Evolutionary conservation across 1,140 invertebrate species (phyloP).

Genomic region (Cardiocondyla obscurior): DNA sequence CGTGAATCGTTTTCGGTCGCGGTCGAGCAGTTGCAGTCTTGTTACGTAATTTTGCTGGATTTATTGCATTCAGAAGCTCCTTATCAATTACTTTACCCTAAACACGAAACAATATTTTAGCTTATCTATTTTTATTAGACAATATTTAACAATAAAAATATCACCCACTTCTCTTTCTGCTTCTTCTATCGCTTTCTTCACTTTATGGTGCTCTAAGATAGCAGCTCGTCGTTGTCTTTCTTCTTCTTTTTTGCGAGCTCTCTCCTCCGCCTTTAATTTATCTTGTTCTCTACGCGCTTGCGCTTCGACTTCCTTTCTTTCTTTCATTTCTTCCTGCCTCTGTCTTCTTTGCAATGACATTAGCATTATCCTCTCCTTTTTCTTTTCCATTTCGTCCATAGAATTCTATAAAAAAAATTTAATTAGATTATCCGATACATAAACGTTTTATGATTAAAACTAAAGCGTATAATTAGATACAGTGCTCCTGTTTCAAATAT

Average conservation of each 20-base stretch:
- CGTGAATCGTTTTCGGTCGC: constrained; percentile 94
- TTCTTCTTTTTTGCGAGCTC: constrained; percentile 94
- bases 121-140: constrained; percentile 4
- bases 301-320: constrained; percentile 93
- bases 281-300: constrained; percentile 91
- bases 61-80: constrained; percentile 88
- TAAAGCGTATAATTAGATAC: too few relatives aligned
- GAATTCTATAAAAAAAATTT: constrained; percentile 85
- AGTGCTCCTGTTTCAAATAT: too few relatives aligned
- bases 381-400: constrained; percentile 94
- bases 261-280: constrained; percentile 93
- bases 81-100: constrained; percentile 91
- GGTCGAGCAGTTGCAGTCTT: constrained; percentile 86
- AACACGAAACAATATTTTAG: constrained; percentile 19
- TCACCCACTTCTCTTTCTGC: constrained; percentile 91
- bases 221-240: constrained; percentile 92
- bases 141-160: not conserved
- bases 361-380: constrained; percentile 94
- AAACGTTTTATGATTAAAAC: not conserved
- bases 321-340: constrained; percentile 94
- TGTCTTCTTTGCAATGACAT: constrained; percentile 93
- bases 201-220: constrained; percentile 97
- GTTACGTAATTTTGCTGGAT: constrained; percentile 86
- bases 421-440: too few relatives aligned
- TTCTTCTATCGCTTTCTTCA: constrained; percentile 97